Evolutionary conservation across 2,113 vertebrate species (phyloP).

Genomic region (Dasyurus viverrinus): DNA sequence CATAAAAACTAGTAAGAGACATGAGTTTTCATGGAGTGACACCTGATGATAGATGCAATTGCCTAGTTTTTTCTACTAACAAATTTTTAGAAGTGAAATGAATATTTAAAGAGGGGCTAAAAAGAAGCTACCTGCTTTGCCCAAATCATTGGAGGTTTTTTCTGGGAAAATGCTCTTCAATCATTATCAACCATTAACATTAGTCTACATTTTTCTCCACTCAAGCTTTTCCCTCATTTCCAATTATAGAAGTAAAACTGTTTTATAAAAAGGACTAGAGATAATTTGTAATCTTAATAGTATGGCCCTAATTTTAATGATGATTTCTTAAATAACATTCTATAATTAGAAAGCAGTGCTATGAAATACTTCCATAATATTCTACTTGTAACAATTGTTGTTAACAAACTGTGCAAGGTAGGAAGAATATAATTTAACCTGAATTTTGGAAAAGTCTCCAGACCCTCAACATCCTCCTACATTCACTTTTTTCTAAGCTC

Average conservation of each 20-base stretch:
- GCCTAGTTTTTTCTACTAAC: neutral
- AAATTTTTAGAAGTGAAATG: neutral
- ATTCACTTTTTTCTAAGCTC: too few species aligned
- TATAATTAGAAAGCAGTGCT: neutral
- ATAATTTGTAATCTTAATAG: neutral
- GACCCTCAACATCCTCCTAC: too few species aligned
- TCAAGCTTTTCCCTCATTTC: neutral
- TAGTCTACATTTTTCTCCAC: neutral
- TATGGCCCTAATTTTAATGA: neutral
- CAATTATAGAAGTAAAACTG: neutral
- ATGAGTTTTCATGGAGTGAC: neutral
- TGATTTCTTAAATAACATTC: neutral
- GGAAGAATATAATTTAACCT: neutral
- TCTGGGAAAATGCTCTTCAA: neutral
- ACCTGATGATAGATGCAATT: neutral
- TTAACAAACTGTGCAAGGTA: too few species aligned
- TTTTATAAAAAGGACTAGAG: neutral
- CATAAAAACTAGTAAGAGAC: neutral
- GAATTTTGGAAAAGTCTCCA: neutral
- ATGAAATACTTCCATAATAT: neutral
- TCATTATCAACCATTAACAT: neutral
- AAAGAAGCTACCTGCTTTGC: neutral
- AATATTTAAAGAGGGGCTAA: neutral
- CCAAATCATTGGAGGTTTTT: neutral
- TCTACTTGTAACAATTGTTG: neutral